Conservation (phyloP, 2,888 invertebrate genomes). For the Catocala sponsa region DNA sequence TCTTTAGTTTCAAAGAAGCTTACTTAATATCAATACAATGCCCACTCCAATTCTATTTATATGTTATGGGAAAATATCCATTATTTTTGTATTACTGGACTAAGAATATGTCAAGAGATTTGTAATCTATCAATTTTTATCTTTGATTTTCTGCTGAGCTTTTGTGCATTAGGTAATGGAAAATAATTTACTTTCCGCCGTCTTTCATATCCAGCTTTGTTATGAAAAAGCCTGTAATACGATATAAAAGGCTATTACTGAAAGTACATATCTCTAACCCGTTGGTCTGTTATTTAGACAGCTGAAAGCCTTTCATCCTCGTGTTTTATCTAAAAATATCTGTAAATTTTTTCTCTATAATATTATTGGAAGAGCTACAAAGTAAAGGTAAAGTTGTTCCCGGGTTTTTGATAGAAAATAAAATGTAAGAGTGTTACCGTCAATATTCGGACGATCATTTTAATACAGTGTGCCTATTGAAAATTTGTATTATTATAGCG, state of each 20-base stretch:
- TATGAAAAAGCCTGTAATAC: constrained; percentile 37
- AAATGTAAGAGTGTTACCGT: not conserved
- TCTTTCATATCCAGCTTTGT: constrained; percentile 32
- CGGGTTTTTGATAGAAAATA: constrained; percentile 1
- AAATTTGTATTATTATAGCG: no score
- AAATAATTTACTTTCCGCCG: constrained; percentile 41
- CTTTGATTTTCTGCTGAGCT: constrained; percentile 25
- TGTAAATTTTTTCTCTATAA: constrained; percentile 15
- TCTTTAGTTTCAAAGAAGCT: no score
- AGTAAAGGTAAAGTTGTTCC: constrained; percentile 26
- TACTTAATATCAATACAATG: no score
- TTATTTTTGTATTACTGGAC: no score
- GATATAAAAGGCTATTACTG: constrained; percentile 38
- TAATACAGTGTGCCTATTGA: no score
- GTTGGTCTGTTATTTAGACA: constrained; percentile 46
- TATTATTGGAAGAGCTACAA: constrained; percentile 18
- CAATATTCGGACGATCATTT: not conserved
- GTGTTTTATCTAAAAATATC: constrained; percentile 32
- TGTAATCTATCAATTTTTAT: no score
- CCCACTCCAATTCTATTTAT: no score
- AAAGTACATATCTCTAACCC: constrained; percentile 32
- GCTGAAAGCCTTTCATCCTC: constrained; percentile 32
- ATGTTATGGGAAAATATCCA: no score
- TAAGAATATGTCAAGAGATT: no score
- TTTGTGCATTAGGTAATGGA: constrained; percentile 39